A percentile compares a stretch with the other conserved stretches of the same genome.
Evolutionary conservation across 2,888 invertebrate species (phyloP).

Genomic region (Ethmia dodecea): DNA sequence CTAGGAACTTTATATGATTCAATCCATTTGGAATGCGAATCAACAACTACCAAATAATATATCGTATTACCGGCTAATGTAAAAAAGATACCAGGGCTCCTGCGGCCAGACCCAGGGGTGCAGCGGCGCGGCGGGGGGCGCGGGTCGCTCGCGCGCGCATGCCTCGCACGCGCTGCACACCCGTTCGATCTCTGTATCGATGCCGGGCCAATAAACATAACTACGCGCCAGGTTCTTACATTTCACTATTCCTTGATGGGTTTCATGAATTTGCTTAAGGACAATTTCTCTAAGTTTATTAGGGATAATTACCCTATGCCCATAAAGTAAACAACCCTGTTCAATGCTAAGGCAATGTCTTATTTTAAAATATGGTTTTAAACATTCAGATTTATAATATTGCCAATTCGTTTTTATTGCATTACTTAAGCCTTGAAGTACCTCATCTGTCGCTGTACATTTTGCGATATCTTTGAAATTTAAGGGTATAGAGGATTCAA

Average conservation of each 20-base stretch:
- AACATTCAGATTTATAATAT: not conserved
- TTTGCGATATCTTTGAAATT: not conserved
- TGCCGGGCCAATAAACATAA: slow-evolving; percentile 10
- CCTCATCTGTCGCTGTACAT: not conserved
- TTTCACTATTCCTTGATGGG: slow-evolving; percentile 2
- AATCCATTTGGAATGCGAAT: slow-evolving; percentile 4
- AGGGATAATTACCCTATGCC: slow-evolving; percentile 1
- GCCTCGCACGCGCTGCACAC: slow-evolving; percentile 1
- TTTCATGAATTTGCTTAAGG: not conserved
- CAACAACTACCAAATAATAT: slow-evolving; percentile 1
- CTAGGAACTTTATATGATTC: not conserved
- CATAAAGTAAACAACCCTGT: not conserved
- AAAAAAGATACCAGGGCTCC: slow-evolving; percentile 7
- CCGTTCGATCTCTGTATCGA: slow-evolving; percentile 9
- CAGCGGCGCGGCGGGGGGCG: slow-evolving; percentile 5
- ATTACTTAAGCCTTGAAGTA: not conserved
- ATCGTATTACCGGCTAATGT: not conserved
- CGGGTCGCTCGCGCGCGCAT: slow-evolving; percentile 5
- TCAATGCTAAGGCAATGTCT: slow-evolving; percentile 1
- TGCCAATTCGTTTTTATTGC: slow-evolving; percentile 1
- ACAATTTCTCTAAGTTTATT: not conserved
- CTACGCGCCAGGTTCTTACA: slow-evolving; percentile 1
- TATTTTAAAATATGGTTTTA: slow-evolving; percentile 1
- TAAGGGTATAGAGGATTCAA: not conserved
- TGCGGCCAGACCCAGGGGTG: slow-evolving; percentile 8